Percentiles rank a stretch among this genome's conserved stretches.
phyloP scores from a whole-genome alignment of 2,113 vertebrate species.

The Bolborhynchus lineola region DNA sequence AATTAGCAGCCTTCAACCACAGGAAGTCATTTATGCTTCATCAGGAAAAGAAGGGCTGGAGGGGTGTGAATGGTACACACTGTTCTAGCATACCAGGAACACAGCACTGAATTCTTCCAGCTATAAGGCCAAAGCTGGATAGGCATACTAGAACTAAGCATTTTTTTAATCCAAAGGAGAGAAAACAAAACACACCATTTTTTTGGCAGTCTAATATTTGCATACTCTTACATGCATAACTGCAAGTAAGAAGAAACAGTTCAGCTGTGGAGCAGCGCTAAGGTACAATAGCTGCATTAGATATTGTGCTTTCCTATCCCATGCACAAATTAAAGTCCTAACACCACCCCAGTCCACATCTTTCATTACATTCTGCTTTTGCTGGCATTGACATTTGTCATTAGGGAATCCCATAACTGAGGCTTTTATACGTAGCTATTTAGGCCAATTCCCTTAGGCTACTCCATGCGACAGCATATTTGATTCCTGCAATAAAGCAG shows the following conservation, averaged over 20 bases:
- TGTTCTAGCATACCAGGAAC: conserved; percentile 68
- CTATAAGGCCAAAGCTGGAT: background rate
- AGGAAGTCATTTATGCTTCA: conserved; percentile 70
- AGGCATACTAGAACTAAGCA: conserved; percentile 22
- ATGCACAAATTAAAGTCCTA: background rate
- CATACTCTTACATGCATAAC: background rate
- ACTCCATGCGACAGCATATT: fast-evolving
- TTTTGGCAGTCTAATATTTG: background rate
- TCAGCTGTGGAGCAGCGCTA: background rate
- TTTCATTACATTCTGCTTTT: background rate
- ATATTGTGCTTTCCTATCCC: background rate
- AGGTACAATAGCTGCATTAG: background rate
- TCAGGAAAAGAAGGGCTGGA: conserved; percentile 35
- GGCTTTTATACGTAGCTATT: background rate
- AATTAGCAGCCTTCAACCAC: conserved; percentile 70
- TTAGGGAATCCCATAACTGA: background rate
- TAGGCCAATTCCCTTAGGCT: background rate
- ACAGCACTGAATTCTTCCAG: conserved; percentile 16
- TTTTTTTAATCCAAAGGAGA: background rate
- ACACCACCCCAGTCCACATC: background rate
- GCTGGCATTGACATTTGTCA: background rate
- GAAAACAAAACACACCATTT: background rate
- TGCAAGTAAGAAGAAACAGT: background rate
- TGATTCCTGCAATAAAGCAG: background rate
- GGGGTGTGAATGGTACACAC: conserved; percentile 13